Base-by-base conservation (phyloP, 2,797 vertebrate species). In the Gorsachius magnificus region DNA sequence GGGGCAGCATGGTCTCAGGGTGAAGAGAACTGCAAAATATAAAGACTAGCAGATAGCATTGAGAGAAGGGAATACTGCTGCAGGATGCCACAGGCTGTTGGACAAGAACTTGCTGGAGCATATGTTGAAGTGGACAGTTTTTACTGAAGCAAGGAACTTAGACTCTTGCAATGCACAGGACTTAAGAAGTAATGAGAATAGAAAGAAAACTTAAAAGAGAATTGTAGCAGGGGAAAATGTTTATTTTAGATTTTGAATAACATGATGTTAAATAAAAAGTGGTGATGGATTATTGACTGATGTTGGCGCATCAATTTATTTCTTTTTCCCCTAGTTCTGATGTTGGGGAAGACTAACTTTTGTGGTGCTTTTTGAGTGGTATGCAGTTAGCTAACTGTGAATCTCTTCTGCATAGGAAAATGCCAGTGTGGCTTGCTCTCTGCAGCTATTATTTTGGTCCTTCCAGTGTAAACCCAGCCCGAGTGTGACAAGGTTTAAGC, bases 11-110 rank as follows among this genome's bases (percentile, higher is more conserved):
- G 58, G 38, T 92, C 48, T 90, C 43, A 21, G 45, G 50, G 36
- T 48, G 64, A 83, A 54, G 19, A 83, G 78, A 83, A 72, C 54
- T 24, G n/a, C 9, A 26, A 65, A 91, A 64, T 63, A 17, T 20
- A 31, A 58, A 76, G 61, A 22, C 43, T 48, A 72, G 71, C 94
- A 94, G 85, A 50, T 86, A 91, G 93, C 58, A 19, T 0, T 53
- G 19, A 93, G 90, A 92, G 80, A 92, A 81, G 80, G 61, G 80
- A 80, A 7, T 28, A 10, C 57, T 82, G 90, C 60, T 80, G 88
- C 93, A 94, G 94, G 92, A 70, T 89, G 74, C 18, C 4, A 4
- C 10, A 31, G 81, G 65, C 85, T 95, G 7, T 91, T 93, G 94
- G 91, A 91, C 90, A 83, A 96, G 92, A 96, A 69, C 8, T 60